phyloP scores from a whole-genome alignment of 2,797 vertebrate species.

The Ambastaia sidthimunki region DNA sequence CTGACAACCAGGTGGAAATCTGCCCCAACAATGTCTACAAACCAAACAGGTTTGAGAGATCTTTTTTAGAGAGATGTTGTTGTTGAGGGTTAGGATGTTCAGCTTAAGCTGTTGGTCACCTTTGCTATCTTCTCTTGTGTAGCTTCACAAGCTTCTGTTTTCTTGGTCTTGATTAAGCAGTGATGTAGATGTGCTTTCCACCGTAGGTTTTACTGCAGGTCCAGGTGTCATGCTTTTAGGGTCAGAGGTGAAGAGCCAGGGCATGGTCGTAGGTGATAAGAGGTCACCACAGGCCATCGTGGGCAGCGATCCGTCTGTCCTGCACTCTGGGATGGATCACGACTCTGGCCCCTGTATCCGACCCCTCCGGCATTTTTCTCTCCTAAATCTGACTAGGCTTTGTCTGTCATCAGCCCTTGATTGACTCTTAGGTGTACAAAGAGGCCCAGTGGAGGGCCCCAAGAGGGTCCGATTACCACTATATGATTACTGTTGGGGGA shows the following conservation, averaged over 20 bases:
- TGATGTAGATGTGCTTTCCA: neutral
- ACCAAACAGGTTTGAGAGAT: neutral
- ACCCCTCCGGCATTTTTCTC: slow-evolving; percentile 71
- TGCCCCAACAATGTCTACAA: neutral
- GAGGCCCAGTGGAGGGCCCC: slow-evolving; percentile 73
- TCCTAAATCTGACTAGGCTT: slow-evolving; percentile 76
- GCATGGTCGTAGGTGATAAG: slow-evolving; percentile 64
- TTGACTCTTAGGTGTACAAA: slow-evolving; percentile 80
- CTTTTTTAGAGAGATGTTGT: neutral
- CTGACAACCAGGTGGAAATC: neutral
- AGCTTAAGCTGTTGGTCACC: neutral
- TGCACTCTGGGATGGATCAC: slow-evolving; percentile 61
- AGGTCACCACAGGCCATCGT: slow-evolving; percentile 71
- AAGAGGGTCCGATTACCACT: slow-evolving; percentile 80
- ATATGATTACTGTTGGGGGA: slow-evolving; percentile 68
- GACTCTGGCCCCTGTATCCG: slow-evolving; percentile 63
- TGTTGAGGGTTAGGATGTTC: neutral
- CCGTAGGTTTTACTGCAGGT: slow-evolving; percentile 38
- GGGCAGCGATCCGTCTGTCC: slow-evolving; percentile 68
- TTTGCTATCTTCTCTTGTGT: slow-evolving; percentile 1
- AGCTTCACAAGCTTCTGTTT: slow-evolving; percentile 1
- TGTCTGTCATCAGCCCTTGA: slow-evolving; percentile 80
- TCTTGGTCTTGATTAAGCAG: neutral
- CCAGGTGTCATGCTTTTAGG: slow-evolving; percentile 62
- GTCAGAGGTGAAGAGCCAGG: slow-evolving; percentile 47